These are phyloP conservation scores for Thymelicus acteon DNA, from an alignment of 2,888 invertebrate species.

Conservation along the genomic window DNA sequence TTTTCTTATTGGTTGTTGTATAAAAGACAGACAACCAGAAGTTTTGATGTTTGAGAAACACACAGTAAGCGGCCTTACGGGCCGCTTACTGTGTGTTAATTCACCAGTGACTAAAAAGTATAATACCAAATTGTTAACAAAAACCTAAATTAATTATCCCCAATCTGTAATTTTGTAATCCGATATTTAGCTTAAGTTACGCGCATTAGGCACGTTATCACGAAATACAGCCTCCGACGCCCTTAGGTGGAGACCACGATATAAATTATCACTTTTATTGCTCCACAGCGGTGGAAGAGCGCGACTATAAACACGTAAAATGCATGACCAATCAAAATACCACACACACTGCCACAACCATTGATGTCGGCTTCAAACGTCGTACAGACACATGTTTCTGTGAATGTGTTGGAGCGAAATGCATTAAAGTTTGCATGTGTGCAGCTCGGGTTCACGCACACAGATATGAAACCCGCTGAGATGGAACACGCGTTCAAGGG, in stretches of 20 bases:
- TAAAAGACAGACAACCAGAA: too few relatives aligned
- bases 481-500: constrained; percentile 82
- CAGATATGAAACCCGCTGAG: constrained; percentile 65
- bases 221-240: constrained; percentile 49
- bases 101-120: too few relatives aligned
- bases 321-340: constrained; percentile 86
- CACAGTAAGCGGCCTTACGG: too few relatives aligned
- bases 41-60: too few relatives aligned
- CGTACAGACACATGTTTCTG: constrained; percentile 39
- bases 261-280: constrained; percentile 79
- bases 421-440: constrained; percentile 56
- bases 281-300: constrained; percentile 69
- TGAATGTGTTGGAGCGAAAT: constrained; percentile 58
- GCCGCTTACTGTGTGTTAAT: too few relatives aligned
- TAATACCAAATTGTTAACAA: not conserved
- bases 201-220: constrained; percentile 45
- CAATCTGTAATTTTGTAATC: constrained; percentile 19
- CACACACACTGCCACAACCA: constrained; percentile 61
- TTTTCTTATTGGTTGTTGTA: too few relatives aligned
- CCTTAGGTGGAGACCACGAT: constrained; percentile 63
- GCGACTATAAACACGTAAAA: constrained; percentile 81
- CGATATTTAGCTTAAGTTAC: constrained; percentile 32
- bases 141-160: constrained; percentile 18
- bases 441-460: constrained; percentile 60
- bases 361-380: constrained; percentile 29